phyloP scores from a whole-genome alignment of 2,797 vertebrate species.

The Gymnodraco acuticeps region DNA sequence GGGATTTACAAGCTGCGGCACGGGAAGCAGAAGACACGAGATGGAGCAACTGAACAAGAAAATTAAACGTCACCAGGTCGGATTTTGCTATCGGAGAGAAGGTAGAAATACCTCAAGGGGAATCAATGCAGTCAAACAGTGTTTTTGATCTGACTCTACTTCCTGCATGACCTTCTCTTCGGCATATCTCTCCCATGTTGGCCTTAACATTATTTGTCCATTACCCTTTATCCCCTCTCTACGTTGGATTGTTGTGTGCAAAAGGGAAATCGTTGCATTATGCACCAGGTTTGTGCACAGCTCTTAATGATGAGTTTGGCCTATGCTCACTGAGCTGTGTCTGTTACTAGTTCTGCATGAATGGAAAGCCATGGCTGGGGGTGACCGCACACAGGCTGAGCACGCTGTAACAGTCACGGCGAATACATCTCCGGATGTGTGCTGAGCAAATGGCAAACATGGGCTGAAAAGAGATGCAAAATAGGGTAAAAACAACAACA shows the following conservation, averaged over 20 bases:
- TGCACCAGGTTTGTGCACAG: constrained; percentile 36
- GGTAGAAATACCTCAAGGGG: not conserved
- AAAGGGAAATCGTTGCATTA: constrained; percentile 32
- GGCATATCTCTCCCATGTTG: constrained; percentile 24
- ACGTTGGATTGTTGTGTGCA: constrained; percentile 37
- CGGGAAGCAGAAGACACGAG: not conserved
- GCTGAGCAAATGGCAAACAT: constrained; percentile 10
- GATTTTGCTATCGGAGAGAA: no score
- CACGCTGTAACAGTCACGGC: constrained; percentile 27
- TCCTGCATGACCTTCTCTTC: constrained; percentile 2
- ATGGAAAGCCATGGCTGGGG: constrained; percentile 50
- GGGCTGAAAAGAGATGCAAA: no score
- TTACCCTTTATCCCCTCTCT: constrained; percentile 52
- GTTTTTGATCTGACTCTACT: not conserved
- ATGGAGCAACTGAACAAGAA: not conserved
- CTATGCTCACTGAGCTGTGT: constrained; percentile 66
- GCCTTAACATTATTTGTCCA: constrained; percentile 64
- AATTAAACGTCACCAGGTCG: no score
- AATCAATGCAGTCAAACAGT: not conserved
- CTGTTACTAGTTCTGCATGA: constrained; percentile 70
- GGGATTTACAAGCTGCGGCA: constrained; percentile 13
- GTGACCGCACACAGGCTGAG: constrained; percentile 47
- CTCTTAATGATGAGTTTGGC: constrained; percentile 65
- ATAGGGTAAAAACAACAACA: no score
- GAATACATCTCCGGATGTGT: constrained; percentile 50